Percentiles rank a stretch among this genome's conserved stretches.
These are phyloP conservation scores for Parauchenoglanis punctatus DNA, from an alignment of 2,797 vertebrate species.

Conservation along the genomic window DNA sequence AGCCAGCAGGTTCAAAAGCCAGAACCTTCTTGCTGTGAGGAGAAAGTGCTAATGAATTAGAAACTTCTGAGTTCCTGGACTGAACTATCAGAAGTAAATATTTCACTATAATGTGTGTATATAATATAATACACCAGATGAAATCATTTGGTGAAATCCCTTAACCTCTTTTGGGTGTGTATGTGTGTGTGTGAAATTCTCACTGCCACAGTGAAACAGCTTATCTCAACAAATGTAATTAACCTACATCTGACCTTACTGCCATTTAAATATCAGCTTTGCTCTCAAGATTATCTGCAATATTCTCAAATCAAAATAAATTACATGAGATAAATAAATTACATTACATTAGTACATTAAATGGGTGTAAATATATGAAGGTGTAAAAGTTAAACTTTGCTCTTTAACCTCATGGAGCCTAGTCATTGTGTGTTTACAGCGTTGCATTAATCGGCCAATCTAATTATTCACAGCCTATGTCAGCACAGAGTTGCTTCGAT, in stretches of 20 bases:
- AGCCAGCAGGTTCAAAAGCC: too few relatives aligned
- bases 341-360: background rate
- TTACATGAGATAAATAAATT: background rate
- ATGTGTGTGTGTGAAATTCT: background rate
- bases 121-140: background rate
- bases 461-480: constrained; percentile 65
- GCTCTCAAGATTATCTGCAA: background rate
- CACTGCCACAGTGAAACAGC: background rate
- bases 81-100: background rate
- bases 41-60: background rate
- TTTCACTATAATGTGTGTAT: too few relatives aligned
- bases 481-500: constrained; percentile 67
- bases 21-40: too few relatives aligned
- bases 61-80: background rate
- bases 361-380: background rate
- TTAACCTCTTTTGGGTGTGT: background rate
- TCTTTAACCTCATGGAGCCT: constrained; percentile 67
- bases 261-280: constrained; percentile 1
- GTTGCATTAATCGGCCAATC: constrained; percentile 66
- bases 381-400: constrained; percentile 56
- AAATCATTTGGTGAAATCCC: background rate
- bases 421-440: constrained; percentile 68
- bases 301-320: background rate
- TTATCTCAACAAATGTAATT: constrained; percentile 1
- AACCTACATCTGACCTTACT: constrained; percentile 6